Base-by-base conservation (phyloP, 2,888 invertebrate genomes). In the Dysmachus trigonus region DNA sequence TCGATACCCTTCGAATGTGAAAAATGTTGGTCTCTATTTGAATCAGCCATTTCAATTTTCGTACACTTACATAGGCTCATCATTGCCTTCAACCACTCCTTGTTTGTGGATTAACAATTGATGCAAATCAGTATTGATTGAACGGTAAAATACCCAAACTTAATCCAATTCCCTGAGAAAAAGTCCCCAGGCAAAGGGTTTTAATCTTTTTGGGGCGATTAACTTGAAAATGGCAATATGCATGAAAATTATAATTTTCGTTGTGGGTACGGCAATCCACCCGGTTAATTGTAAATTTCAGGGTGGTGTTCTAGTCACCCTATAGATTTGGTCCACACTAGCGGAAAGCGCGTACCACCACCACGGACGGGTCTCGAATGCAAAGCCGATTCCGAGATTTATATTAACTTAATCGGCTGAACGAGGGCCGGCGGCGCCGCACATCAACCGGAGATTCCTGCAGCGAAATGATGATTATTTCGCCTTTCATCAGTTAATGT, bases 401-500 rank as follows among this genome's bases (percentile, higher is more conserved):
- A 77, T 77, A 77, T 77, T 77, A 77, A 41, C 47, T 77, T 41
- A 77, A 77, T 77, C 47, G 47, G 15, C 27, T 77, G 47, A 51
- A 22, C 27, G 41, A 77, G 47, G 30, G 27, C 77, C 30, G 13
- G 41, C 7, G 10, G 27, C 10, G 62, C 22, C 22, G 62, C 27
- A 10, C 27, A 77, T 77, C 30, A 77, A 22, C 51, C 30, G 30
- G 15, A 30, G 41, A 77, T 47, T 77, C 77, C 47, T 27, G 30
- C 77, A 77, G 47, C 30, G 77, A 77, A 47, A 77, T 47, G 47
- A 30, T 77, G 77, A 77, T 77, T 77, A 77, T 77, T 77, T 30
- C 47, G 47, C 77, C 41, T 77, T 77, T 77, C 77, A 77, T 41
- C 77, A 77, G 27, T 27, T 77, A 41, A 77, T 77, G 77, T 77